These are phyloP conservation scores for Scytalopus superciliaris DNA, from an alignment of 2,113 vertebrate species.

Conservation along the genomic window DNA sequence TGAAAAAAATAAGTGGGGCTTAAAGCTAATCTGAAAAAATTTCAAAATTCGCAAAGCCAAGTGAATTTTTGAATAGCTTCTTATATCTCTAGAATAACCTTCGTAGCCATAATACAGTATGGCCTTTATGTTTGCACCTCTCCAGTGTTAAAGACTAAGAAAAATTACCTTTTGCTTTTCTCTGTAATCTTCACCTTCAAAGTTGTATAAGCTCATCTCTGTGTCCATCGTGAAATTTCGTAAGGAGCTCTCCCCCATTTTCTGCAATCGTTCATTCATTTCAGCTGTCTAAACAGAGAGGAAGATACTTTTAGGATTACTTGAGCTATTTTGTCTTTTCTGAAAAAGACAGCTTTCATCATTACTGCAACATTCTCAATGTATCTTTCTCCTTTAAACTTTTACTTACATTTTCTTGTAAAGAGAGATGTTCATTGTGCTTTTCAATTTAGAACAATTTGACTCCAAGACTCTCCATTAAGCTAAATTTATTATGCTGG, in stretches of 20 bases:
- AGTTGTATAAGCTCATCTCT: constrained; percentile 90
- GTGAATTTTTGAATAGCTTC: not conserved
- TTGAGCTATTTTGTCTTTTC: not conserved
- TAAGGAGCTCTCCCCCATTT: constrained; percentile 87
- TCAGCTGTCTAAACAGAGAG: constrained; percentile 80
- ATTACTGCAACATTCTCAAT: not conserved
- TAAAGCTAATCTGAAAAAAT: not conserved
- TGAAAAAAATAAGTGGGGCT: not conserved
- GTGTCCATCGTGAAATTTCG: constrained; percentile 88
- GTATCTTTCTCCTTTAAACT: not conserved
- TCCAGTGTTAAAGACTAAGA: not conserved
- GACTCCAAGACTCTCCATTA: not conserved
- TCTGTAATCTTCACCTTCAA: constrained; percentile 91
- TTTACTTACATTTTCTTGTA: not conserved
- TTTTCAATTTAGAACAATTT: not conserved
- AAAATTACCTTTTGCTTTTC: constrained; percentile 88
- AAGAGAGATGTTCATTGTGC: not conserved
- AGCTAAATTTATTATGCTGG: not conserved
- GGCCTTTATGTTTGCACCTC: not conserved
- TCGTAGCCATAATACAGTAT: not conserved
- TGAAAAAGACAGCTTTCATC: not conserved
- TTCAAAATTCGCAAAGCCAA: not conserved
- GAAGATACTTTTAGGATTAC: not conserved
- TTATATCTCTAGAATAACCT: not conserved
- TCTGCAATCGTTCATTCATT: constrained; percentile 87